These are phyloP conservation scores for Ivindomyrus marchei DNA, from an alignment of 2,113 vertebrate species.

Conservation along the genomic window DNA sequence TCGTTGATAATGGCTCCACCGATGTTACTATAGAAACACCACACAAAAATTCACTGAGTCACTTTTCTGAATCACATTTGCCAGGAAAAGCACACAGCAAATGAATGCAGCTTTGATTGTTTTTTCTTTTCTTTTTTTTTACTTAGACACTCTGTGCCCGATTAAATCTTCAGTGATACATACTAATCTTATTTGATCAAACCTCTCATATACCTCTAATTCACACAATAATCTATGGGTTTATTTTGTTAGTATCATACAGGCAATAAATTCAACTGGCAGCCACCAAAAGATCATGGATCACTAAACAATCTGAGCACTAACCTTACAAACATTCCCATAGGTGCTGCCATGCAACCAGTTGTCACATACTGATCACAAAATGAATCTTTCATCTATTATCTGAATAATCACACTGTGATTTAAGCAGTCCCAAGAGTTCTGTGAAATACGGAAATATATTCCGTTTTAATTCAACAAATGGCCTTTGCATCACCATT, in stretches of 20 bases:
- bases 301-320: not conserved
- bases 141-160: not conserved
- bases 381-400: not conserved
- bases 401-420: not conserved
- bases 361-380: not conserved
- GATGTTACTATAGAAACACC: conserved; percentile 67
- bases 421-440: not conserved
- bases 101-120: not conserved
- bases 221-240: not conserved
- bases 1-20: conserved; percentile 79
- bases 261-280: not conserved
- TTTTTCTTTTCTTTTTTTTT: not conserved
- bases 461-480: not conserved
- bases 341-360: not conserved
- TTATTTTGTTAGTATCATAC: not conserved
- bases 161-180: not conserved
- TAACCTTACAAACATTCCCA: not conserved
- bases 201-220: not conserved
- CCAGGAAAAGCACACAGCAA: not conserved
- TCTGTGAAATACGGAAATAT: not conserved
- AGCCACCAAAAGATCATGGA: not conserved
- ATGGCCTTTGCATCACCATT: not conserved
- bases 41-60: not conserved
- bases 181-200: not conserved
- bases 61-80: not conserved